Base-by-base conservation (phyloP, 1,140 invertebrate genomes). In the Scaptodrosophila lebanonensis region DNA sequence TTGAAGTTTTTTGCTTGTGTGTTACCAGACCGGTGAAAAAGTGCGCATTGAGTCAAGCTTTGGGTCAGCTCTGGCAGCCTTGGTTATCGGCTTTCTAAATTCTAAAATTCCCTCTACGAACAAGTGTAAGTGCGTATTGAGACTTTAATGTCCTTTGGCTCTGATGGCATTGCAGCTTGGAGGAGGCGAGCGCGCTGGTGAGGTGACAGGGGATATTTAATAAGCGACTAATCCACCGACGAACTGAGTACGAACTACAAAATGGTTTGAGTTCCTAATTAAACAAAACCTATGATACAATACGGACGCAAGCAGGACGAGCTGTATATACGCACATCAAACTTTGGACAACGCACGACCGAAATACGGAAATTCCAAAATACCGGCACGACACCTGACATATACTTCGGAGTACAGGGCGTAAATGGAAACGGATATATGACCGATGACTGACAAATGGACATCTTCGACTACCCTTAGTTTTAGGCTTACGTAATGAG, bases 261-360 rank as follows among this genome's bases (percentile, higher is more conserved):
- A 72, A 79, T 79, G 73, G 73, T 79, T 79, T 82, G 73, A 79
- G 73, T 79, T 79, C 73, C 73, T 79, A 77, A 61, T 57, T 66
- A 61, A 65, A 79, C 71, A 66, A 32, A 75, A 70, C 71, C 66
- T 48, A 70, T 76, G 70, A 29, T 25, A 18, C 18, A 20, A 47
- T 15, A 16, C 3, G n/a, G 5, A 35, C 20, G 6, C 7, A 6
- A 47, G 29, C 12, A 48, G 48, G 59, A 82, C 75, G 3, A 49
- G 64, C 75, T 79, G 73, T 79, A 82, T 52, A 79, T 82, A 79
- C 73, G 73, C 73, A 77, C 73, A 75, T 57, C 33, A 16, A 38
- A 49, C 58, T 32, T 17, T 12, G 38, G 45, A 69, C 66, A 3
- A n/a, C n/a, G n/a, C n/a, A n/a, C n/a, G n/a, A n/a, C n/a, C n/a